Evolutionary conservation across 2,888 invertebrate species (phyloP).

Genomic region (Hecatera dysodea): DNA sequence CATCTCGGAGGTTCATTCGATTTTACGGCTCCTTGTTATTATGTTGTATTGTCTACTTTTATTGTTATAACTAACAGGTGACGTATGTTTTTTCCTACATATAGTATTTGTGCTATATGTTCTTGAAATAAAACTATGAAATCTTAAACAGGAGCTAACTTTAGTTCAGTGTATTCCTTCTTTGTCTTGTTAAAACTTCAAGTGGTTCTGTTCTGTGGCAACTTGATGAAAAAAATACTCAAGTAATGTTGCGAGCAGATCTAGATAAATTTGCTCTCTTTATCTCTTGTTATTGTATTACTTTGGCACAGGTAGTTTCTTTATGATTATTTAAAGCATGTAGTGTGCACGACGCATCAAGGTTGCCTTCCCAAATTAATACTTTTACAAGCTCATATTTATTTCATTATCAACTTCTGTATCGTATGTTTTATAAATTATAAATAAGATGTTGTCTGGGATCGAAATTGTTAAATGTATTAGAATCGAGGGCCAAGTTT

Average conservation of each 20-base stretch:
- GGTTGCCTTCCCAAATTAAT: conserved; percentile 4
- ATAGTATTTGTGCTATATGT: neutral
- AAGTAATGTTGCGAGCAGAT: neutral
- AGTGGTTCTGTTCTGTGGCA: conserved; percentile 1
- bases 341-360: neutral
- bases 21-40: conserved; percentile 81
- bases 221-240: neutral
- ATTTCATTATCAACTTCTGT: conserved; percentile 9
- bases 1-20: conserved; percentile 75
- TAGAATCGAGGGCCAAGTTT: neutral
- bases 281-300: conserved; percentile 4
- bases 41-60: conserved; percentile 54
- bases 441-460: neutral
- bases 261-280: neutral
- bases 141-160: conserved; percentile 1
- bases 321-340: neutral
- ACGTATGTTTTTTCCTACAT: conserved; percentile 34
- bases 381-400: conserved; percentile 1
- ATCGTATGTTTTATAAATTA: neutral
- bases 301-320: neutral
- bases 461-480: neutral
- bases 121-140: conserved; percentile 23
- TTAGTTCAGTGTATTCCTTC: neutral
- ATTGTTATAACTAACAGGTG: conserved; percentile 67
- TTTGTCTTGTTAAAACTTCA: conserved; percentile 16